Conservation (phyloP, 2,113 vertebrate genomes). For the Dromaius novaehollandiae region DNA sequence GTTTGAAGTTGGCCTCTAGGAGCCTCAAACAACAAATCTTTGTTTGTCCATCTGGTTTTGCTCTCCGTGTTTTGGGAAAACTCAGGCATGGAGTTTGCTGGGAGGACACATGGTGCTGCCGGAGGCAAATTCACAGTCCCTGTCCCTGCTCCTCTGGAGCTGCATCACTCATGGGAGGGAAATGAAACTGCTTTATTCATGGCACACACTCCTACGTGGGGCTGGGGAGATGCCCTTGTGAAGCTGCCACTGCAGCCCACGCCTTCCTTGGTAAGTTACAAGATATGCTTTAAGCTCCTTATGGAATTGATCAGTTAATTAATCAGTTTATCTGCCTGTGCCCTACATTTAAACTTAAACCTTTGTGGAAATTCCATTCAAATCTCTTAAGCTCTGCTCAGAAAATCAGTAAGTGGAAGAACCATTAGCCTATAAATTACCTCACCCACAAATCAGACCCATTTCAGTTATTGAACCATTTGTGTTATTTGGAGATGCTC, state of each 20-base stretch:
- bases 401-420: not conserved
- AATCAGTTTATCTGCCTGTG: slow-evolving; percentile 52
- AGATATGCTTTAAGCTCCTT: not conserved
- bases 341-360: slow-evolving; percentile 37
- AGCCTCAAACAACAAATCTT: not conserved
- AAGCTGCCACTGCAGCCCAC: not conserved
- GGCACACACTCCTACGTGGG: not conserved
- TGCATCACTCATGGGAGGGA: not conserved
- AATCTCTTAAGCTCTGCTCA: slow-evolving; percentile 11
- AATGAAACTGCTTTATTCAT: slow-evolving; percentile 9
- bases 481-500: not conserved
- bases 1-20: not conserved
- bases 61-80: not conserved
- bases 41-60: not conserved
- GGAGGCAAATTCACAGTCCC: not conserved
- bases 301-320: slow-evolving; percentile 62
- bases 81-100: not conserved
- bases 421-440: not conserved
- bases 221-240: not conserved
- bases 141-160: not conserved
- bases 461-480: not conserved
- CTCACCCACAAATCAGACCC: not conserved
- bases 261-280: not conserved
- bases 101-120: not conserved
- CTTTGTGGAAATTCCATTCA: slow-evolving; percentile 14